phyloP scores from a whole-genome alignment of 2,113 vertebrate species.

The Dromiciops gliroides region DNA sequence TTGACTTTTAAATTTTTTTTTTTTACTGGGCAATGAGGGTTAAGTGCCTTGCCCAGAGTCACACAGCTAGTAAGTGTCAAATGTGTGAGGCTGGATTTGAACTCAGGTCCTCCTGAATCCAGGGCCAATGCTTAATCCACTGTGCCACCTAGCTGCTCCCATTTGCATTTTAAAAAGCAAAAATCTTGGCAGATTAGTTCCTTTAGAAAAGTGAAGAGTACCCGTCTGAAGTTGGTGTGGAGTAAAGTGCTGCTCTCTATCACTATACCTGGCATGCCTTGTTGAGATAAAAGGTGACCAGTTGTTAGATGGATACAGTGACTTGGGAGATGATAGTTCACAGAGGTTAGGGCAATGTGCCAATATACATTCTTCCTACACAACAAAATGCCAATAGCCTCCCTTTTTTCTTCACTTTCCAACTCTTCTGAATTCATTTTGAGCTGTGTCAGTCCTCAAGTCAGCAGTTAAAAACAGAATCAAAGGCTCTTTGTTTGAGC shows the following conservation, averaged over 20 bases:
- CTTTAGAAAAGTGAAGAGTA: neutral
- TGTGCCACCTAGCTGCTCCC: too few species aligned
- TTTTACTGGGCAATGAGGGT: too few species aligned
- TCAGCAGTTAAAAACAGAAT: neutral
- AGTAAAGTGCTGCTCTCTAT: neutral
- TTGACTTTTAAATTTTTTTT: too few species aligned
- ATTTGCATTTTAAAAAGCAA: conserved; percentile 23
- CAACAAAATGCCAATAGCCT: neutral
- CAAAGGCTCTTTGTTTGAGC: neutral
- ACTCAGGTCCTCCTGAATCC: too few species aligned
- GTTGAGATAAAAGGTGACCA: neutral
- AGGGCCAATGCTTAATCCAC: too few species aligned
- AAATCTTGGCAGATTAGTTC: neutral
- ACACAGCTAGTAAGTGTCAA: too few species aligned
- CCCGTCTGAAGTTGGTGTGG: neutral
- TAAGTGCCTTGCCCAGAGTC: too few species aligned
- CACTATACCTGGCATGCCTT: neutral
- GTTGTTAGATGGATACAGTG: neutral
- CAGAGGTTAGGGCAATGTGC: neutral
- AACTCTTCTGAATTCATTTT: neutral
- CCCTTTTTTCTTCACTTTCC: neutral
- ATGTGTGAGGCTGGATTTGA: too few species aligned
- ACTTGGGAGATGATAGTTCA: neutral
- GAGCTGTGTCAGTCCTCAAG: neutral
- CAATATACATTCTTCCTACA: neutral